phyloP scores from a whole-genome alignment of 1,140 invertebrate genomes.

The Hylyphantes graminicola region DNA sequence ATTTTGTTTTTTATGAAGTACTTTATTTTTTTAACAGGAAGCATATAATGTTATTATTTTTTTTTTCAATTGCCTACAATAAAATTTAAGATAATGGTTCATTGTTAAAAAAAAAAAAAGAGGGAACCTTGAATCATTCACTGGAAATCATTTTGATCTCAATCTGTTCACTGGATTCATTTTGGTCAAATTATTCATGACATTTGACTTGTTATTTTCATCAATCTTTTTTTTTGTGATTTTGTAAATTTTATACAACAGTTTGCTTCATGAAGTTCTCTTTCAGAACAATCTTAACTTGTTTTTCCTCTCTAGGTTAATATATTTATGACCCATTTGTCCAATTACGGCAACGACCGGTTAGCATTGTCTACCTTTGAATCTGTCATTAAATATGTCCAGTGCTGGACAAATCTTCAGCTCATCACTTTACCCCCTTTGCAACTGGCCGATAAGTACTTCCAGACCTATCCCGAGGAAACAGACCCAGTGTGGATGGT shows the following conservation, averaged over 20 bases:
- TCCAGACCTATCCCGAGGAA: conserved; percentile 93
- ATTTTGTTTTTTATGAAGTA: not conserved
- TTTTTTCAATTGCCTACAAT: not conserved
- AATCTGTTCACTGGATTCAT: no score
- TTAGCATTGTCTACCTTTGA: conserved; percentile 97
- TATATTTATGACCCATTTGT: conserved; percentile 99
- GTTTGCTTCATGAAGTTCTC: no score
- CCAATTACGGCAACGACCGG: conserved; percentile 98
- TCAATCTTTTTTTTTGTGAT: no score
- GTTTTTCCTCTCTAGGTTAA: conserved; percentile 90
- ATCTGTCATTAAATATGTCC: conserved; percentile 94
- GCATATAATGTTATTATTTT: not conserved
- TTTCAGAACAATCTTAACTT: no score
- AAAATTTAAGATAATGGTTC: not conserved
- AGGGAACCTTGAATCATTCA: no score
- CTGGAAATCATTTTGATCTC: no score
- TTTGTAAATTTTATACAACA: no score
- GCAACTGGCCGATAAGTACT: conserved; percentile 93
- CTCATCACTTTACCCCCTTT: conserved; percentile 83
- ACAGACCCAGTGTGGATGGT: conserved; percentile 92
- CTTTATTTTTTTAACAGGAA: not conserved
- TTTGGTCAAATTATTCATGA: no score
- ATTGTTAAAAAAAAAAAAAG: not conserved
- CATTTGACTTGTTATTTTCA: no score
- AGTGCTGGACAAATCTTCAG: conserved; percentile 96